Base-by-base conservation (phyloP, 1,140 invertebrate species). In the Caenorhabditis inopinata region DNA sequence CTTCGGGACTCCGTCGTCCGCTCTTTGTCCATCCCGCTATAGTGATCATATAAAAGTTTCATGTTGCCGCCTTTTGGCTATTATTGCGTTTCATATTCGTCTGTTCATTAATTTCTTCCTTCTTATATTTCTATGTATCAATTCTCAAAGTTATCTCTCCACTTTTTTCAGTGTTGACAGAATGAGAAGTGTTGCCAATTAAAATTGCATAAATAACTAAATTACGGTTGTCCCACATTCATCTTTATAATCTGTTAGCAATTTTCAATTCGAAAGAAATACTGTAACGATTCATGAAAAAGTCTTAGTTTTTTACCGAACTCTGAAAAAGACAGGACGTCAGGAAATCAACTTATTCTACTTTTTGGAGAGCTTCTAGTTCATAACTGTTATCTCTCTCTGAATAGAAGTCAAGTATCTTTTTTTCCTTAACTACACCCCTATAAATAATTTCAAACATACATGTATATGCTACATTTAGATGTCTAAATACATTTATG, bases 31-130 rank as follows among this genome's bases (percentile, higher is more conserved):
- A 32, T 68, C 58, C 58, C 58, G 58, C 58, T 68, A 68, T 68
- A 68, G 58, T 68, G 58, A 68, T 68, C 58, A 68, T 68, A 68
- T 68, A 68, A 68, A 68, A 68, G 58, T 68, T 68, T 68, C 58
- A 68, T 68, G 58, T 68, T 68, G 58, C 58, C 38, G 58, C 58
- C 38, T 68, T 68, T 68, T 68, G 11, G 21, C 58, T 32, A 68
- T 68, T 68, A 38, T 68, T 68, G 58, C 38, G 23, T 68, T 38
- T 68, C 58, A 68, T 68, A 29, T 68, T 32, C 58, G 35, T 32
- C 58, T 68, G 58, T 68, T 68, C 27, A 29, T n/a, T 18, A 68
- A 38, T 68, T 68, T 29, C 51, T 58, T 58, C 21, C 21, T 23
- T n/a, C n/a, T n/a, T 23, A 58, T 16, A 32, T 58, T 58, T 68